Conservation (phyloP, 2,888 invertebrate genomes). For the Zeuzera pyrina region DNA sequence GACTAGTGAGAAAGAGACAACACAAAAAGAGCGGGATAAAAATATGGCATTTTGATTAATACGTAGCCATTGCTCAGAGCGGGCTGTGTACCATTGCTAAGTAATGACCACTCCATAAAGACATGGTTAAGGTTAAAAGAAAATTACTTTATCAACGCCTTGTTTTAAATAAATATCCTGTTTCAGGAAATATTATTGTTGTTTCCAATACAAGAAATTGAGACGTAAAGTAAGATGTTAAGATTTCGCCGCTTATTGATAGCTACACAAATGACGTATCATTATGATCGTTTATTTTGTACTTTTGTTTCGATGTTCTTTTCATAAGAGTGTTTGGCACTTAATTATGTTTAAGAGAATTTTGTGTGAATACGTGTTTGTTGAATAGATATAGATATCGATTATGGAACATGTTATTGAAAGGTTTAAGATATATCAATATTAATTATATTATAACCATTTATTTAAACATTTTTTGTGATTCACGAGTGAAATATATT, state of each 20-base stretch:
- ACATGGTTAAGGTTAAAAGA: conserved; percentile 74
- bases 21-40: conserved; percentile 53
- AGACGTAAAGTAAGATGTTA: conserved; percentile 63
- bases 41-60: conserved; percentile 73
- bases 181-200: conserved; percentile 73
- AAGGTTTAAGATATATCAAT: too few species aligned
- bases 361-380: too few species aligned
- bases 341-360: too few species aligned
- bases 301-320: conserved; percentile 25
- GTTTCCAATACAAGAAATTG: conserved; percentile 70
- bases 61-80: conserved; percentile 69
- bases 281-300: conserved; percentile 52
- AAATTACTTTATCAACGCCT: conserved; percentile 74
- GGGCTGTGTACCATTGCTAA: conserved; percentile 72
- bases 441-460: too few species aligned
- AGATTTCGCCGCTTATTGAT: conserved; percentile 66
- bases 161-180: conserved; percentile 73
- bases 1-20: conserved; percentile 53
- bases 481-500: too few species aligned
- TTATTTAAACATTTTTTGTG: too few species aligned
- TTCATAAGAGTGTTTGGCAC: conserved; percentile 7
- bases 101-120: conserved; percentile 74
- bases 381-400: too few species aligned
- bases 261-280: conserved; percentile 65
- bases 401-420: too few species aligned